Conservation (phyloP, 2,888 invertebrate genomes). For the Callosobruchus maculatus region DNA sequence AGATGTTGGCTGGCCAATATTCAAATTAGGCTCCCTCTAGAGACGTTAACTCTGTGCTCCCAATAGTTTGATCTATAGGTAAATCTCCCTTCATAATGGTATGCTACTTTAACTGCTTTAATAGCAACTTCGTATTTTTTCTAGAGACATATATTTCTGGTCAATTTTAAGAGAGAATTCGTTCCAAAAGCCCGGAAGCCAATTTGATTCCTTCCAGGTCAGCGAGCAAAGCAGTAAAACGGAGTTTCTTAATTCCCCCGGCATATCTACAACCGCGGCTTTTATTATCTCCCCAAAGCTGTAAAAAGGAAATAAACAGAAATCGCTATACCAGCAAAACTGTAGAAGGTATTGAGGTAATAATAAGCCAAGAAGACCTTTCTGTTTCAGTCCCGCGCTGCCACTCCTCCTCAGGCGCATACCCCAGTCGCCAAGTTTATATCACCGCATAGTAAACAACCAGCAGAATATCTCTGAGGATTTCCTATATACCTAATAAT, state of each 20-base stretch:
- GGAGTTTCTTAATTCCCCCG: background rate
- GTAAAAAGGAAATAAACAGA: background rate
- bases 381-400: background rate
- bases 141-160: background rate
- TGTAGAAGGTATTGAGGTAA: background rate
- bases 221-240: background rate
- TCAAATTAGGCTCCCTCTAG: no score
- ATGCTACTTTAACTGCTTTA: background rate
- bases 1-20: no score
- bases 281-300: background rate
- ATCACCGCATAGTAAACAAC: no score
- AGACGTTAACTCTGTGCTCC: no score
- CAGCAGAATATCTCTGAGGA: no score
- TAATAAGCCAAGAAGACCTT: background rate
- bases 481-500: no score
- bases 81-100: background rate
- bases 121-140: background rate
- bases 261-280: background rate
- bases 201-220: background rate
- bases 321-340: background rate
- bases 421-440: background rate
- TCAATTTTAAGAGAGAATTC: background rate
- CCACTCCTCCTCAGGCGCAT: background rate
- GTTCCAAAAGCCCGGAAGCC: background rate
- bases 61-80: no score